phyloP scores from a whole-genome alignment of 2,113 vertebrate genomes.

The Poeciliopsis occidentalis region DNA sequence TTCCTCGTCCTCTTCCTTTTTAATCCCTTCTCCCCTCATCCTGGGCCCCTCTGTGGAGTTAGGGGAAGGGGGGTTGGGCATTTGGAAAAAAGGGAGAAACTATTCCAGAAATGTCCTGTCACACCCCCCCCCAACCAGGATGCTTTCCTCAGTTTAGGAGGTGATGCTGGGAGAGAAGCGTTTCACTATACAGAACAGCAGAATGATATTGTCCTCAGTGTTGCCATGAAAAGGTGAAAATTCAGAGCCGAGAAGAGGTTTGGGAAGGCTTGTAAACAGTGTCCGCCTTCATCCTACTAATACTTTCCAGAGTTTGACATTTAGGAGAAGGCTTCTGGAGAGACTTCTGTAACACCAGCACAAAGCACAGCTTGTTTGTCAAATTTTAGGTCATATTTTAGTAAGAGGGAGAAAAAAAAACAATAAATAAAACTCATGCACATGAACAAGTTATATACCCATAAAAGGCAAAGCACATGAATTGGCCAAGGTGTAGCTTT shows the following conservation, averaged over 20 bases:
- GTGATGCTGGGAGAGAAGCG: constrained; percentile 40
- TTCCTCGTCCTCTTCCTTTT: constrained; percentile 22
- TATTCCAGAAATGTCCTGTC: constrained; percentile 78
- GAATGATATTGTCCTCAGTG: neutral
- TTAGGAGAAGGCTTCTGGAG: constrained; percentile 39
- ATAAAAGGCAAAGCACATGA: neutral
- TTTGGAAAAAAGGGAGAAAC: constrained; percentile 63
- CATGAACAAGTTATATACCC: constrained; percentile 12
- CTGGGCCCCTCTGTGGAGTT: constrained; percentile 64
- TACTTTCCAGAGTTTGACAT: constrained; percentile 24
- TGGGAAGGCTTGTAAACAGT: neutral
- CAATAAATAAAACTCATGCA: constrained; percentile 23
- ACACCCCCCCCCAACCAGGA: constrained; percentile 42
- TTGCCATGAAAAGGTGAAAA: too few relatives aligned
- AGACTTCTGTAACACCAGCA: constrained; percentile 41
- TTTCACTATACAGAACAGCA: constrained; percentile 35
- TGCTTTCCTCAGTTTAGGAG: constrained; percentile 68
- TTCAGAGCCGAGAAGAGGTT: neutral
- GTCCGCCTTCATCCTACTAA: constrained; percentile 7
- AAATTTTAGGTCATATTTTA: constrained; percentile 27
- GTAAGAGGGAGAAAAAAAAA: neutral
- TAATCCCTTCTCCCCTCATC: constrained; percentile 46
- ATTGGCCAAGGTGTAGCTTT: constrained; percentile 26
- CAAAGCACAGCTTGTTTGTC: constrained; percentile 59
- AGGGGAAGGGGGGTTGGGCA: constrained; percentile 33